phyloP scores from a whole-genome alignment of 2,113 vertebrate species.

The Macaca mulatta region DNA sequence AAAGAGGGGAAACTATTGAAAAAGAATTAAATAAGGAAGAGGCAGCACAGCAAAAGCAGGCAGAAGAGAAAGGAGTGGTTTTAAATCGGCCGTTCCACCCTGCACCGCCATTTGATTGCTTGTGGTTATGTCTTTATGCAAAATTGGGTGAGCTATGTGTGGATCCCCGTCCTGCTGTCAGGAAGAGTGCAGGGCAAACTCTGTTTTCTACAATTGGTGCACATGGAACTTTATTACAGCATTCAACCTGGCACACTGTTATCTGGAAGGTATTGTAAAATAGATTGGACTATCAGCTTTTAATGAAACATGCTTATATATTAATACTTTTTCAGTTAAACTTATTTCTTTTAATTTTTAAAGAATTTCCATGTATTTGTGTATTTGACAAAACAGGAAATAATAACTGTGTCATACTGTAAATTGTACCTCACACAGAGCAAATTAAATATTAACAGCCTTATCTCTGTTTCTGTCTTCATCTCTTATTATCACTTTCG shows the following conservation, averaged over 20 bases:
- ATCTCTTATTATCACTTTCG: background rate
- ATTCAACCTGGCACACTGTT: slow-evolving; percentile 97
- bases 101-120: slow-evolving; percentile 97
- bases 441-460: slow-evolving; percentile 26
- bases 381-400: slow-evolving; percentile 35
- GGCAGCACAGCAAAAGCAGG: slow-evolving; percentile 91
- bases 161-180: slow-evolving; percentile 95
- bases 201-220: slow-evolving; percentile 98
- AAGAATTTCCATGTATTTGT: background rate
- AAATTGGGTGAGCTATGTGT: slow-evolving; percentile 97
- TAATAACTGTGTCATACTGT: background rate
- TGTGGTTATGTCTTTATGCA: slow-evolving; percentile 97
- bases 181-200: slow-evolving; percentile 97
- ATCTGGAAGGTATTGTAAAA: slow-evolving; percentile 92
- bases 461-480: slow-evolving; percentile 1
- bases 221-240: slow-evolving; percentile 96
- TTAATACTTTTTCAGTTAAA: background rate
- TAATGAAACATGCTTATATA: background rate
- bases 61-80: slow-evolving; percentile 92
- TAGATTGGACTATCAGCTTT: background rate
- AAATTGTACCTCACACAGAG: background rate
- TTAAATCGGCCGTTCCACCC: slow-evolving; percentile 96
- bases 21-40: slow-evolving; percentile 95
- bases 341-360: background rate
- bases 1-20: slow-evolving; percentile 96